These are phyloP conservation scores for Limonius californicus DNA, from an alignment of 1,140 invertebrate species.

Conservation along the genomic window DNA sequence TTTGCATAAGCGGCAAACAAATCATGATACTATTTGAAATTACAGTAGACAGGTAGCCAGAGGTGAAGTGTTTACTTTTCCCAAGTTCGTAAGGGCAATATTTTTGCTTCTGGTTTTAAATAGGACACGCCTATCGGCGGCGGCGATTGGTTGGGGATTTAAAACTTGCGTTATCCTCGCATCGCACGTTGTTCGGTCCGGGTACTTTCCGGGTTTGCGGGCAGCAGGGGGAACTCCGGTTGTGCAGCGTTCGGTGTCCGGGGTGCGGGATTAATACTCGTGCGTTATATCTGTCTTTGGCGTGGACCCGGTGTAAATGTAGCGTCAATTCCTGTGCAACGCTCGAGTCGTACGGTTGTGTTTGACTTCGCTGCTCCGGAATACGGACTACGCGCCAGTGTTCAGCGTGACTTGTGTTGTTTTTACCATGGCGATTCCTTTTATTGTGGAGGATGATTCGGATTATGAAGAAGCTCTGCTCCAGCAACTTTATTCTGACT, in stretches of 20 bases:
- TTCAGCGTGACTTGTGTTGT: background rate
- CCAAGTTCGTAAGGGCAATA: constrained; percentile 38
- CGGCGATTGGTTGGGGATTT: constrained; percentile 30
- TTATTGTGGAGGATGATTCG: background rate
- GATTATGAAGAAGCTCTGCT: background rate
- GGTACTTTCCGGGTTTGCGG: constrained; percentile 1
- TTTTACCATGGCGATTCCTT: constrained; percentile 4
- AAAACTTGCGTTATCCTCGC: background rate
- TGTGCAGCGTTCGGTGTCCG: background rate
- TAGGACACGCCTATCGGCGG: constrained; percentile 35
- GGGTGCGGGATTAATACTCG: constrained; percentile 13
- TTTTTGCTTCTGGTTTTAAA: constrained; percentile 37
- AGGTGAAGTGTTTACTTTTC: constrained; percentile 27
- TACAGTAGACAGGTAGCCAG: constrained; percentile 15
- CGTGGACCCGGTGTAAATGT: background rate
- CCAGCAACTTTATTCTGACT: background rate
- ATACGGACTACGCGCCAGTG: background rate
- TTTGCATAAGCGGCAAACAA: background rate
- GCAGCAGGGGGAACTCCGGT: background rate
- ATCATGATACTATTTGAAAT: background rate
- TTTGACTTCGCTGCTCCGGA: background rate
- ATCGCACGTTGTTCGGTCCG: constrained; percentile 1
- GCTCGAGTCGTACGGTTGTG: background rate
- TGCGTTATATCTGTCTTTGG: constrained; percentile 6
- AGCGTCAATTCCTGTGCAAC: background rate